Conservation (phyloP, 2,113 vertebrate genomes). For the Paramormyrops kingsleyae region DNA sequence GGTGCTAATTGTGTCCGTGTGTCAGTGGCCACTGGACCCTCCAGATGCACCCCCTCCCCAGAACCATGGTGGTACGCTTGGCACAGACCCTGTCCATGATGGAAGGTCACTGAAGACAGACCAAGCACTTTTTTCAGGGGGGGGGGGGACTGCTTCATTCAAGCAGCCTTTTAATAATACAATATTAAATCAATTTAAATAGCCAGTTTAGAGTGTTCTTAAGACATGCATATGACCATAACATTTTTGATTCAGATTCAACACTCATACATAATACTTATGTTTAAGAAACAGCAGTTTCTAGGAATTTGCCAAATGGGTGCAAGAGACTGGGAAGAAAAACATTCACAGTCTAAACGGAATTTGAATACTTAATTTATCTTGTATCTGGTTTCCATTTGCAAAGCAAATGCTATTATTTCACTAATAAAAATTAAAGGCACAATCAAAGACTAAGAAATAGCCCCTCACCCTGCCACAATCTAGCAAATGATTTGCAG, state of each 20-base stretch:
- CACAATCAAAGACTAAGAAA: background rate
- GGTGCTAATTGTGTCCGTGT: slow-evolving; percentile 24
- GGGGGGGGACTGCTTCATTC: background rate
- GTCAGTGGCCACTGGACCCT: background rate
- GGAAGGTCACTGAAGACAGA: background rate
- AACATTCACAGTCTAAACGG: background rate
- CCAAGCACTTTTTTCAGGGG: background rate
- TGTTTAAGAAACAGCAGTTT: background rate
- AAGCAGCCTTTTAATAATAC: background rate
- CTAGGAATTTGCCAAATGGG: background rate
- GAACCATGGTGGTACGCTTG: background rate
- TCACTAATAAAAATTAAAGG: background rate
- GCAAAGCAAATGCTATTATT: background rate
- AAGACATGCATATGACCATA: background rate
- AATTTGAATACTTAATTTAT: background rate
- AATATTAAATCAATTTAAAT: background rate
- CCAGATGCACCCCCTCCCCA: background rate
- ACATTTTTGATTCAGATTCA: background rate
- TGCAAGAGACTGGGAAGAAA: background rate
- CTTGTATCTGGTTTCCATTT: background rate
- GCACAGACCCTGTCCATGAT: background rate
- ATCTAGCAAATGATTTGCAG: background rate
- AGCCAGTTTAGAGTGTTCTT: background rate
- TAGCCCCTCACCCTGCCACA: background rate
- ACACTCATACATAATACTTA: background rate